These are phyloP conservation scores for Andrena cerasifolii DNA, from an alignment of 1,140 invertebrate genomes.

Conservation along the genomic window DNA sequence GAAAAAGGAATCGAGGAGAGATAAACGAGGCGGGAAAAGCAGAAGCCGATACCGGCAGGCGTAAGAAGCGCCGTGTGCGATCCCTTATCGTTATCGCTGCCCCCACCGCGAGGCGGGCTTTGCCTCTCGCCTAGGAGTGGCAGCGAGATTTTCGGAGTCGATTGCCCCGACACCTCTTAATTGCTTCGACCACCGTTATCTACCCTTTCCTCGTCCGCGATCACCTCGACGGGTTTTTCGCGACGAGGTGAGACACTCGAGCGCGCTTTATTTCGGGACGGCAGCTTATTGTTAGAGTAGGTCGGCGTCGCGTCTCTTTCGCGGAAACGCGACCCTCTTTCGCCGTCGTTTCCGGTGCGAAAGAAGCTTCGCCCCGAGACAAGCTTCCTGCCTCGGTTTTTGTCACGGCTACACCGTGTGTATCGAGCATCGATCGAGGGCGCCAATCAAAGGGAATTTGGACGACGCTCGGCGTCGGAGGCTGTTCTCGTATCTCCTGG, in stretches of 20 bases:
- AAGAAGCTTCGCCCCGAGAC: background rate
- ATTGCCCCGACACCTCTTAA: constrained; percentile 34
- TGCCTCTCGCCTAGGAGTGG: background rate
- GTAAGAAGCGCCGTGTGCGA: background rate
- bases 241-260: background rate
- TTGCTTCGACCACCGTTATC: constrained; percentile 1
- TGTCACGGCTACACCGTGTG: background rate
- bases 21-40: constrained; percentile 34
- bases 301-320: background rate
- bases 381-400: background rate
- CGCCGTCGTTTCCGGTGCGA: background rate
- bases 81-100: constrained; percentile 37
- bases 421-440: constrained; percentile 40
- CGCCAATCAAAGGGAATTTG: constrained; percentile 61
- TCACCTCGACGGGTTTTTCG: background rate
- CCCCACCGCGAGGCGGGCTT: background rate
- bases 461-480: constrained; percentile 43
- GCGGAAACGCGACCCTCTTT: constrained; percentile 28
- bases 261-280: background rate
- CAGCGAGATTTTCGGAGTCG: background rate
- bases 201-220: background rate
- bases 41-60: background rate
- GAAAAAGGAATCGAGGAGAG: constrained; percentile 32
- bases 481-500: constrained; percentile 54
- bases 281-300: constrained; percentile 15